A percentile compares a stretch with the other conserved stretches of the same genome.
These are phyloP conservation scores for Zele albiditarsus DNA, from an alignment of 2,888 invertebrate genomes.

Conservation along the genomic window DNA sequence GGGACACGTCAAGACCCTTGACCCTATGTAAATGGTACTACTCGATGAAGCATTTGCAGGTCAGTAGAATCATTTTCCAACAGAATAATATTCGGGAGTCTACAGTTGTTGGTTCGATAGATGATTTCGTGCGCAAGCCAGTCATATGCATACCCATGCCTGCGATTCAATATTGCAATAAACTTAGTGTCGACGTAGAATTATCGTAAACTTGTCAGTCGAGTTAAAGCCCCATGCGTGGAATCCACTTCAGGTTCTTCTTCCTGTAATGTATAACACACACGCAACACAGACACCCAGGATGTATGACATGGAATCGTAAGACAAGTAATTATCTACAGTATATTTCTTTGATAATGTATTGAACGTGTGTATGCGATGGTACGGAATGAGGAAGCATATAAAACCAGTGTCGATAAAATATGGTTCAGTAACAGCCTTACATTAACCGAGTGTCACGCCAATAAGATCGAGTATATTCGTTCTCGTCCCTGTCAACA, in stretches of 20 bases:
- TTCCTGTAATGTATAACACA: constrained; percentile 27
- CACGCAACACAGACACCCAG: background rate
- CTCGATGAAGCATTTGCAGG: background rate
- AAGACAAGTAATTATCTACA: constrained; percentile 33
- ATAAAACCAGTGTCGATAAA: constrained; percentile 49
- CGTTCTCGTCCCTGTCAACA: constrained; percentile 5
- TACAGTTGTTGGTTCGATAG: background rate
- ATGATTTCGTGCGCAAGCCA: constrained; percentile 18
- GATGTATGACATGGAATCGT: background rate
- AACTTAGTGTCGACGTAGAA: constrained; percentile 23
- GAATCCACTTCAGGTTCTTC: constrained; percentile 8
- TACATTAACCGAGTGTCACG: constrained; percentile 29
- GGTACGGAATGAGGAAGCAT: constrained; percentile 51
- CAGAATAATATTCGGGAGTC: background rate
- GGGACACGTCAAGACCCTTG: too few relatives aligned
- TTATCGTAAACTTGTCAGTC: constrained; percentile 35
- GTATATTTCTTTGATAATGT: background rate
- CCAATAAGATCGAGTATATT: constrained; percentile 14
- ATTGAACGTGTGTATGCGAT: background rate
- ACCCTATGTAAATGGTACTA: too few relatives aligned
- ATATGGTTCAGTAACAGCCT: constrained; percentile 41
- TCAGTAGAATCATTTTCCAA: background rate
- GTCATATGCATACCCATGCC: background rate
- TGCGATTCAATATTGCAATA: constrained; percentile 31
- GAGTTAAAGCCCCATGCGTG: constrained; percentile 15